Evolutionary conservation across 92 coral and sea anemone genomes (phyloP).

Genomic region (Siderastrea siderea): DNA sequence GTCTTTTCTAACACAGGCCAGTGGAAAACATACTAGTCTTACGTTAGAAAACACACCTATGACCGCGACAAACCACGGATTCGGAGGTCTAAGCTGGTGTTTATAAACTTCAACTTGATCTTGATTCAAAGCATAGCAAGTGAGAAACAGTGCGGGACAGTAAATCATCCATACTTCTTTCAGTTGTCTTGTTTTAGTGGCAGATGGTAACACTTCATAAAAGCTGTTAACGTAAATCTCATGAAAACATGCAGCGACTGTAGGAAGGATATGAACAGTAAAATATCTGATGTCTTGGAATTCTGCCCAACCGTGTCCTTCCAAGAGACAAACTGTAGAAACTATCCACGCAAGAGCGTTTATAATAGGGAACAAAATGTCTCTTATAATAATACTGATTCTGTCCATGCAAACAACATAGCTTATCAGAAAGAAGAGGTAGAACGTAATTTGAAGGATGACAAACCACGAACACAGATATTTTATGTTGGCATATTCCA

Average conservation of each 20-base stretch:
- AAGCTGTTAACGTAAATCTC: constrained; percentile 21
- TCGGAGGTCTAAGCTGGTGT: constrained; percentile 23
- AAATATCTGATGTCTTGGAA: constrained; percentile 24
- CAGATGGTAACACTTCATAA: neutral
- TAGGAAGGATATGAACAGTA: constrained; percentile 38
- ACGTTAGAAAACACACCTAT: constrained; percentile 29
- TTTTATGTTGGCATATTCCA: constrained; percentile 22
- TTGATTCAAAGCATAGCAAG: constrained; percentile 19
- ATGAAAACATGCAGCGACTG: constrained; percentile 21
- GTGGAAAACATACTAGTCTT: constrained; percentile 36
- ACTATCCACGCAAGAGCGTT: constrained; percentile 38
- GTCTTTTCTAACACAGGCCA: neutral
- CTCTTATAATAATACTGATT: neutral
- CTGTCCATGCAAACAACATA: constrained; percentile 25
- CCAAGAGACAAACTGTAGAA: constrained; percentile 8
- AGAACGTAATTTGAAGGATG: constrained; percentile 26
- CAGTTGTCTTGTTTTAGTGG: neutral
- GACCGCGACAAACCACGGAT: neutral
- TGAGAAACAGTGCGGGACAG: constrained; percentile 35
- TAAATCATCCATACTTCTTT: constrained; percentile 30
- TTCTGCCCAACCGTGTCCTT: constrained; percentile 13
- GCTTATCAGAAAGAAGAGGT: constrained; percentile 15
- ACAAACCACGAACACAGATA: constrained; percentile 47
- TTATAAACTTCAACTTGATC: constrained; percentile 43
- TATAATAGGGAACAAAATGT: constrained; percentile 18